Conservation (phyloP, 2,797 vertebrate species). For the Xenopus petersii region DNA sequence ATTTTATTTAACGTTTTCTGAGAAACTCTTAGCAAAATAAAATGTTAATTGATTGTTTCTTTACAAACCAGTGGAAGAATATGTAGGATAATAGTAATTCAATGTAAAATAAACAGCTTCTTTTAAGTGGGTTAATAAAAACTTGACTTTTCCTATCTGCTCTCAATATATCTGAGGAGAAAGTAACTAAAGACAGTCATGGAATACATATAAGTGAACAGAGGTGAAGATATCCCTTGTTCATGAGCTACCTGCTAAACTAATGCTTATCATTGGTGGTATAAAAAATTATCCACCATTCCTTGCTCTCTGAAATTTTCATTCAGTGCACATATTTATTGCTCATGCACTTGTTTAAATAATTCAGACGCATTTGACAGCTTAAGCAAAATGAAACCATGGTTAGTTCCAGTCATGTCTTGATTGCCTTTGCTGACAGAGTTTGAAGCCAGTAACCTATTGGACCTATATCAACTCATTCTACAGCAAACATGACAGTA, state of each 20-base stretch:
- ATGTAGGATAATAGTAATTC: no score
- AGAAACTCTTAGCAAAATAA: no score
- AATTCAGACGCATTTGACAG: conserved; percentile 25
- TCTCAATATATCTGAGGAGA: no score
- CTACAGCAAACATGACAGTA: conserved; percentile 46
- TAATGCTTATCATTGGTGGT: neutral
- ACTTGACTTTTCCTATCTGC: no score
- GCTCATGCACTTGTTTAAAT: conserved; percentile 9
- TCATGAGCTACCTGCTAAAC: neutral
- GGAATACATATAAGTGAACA: neutral
- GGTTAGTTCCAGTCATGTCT: conserved; percentile 18
- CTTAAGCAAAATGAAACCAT: conserved; percentile 20
- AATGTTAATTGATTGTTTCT: no score
- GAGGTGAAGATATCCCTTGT: no score
- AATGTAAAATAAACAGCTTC: no score
- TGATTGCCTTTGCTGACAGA: conserved; percentile 46
- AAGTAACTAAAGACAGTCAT: no score
- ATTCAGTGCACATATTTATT: neutral
- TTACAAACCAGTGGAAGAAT: no score
- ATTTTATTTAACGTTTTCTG: no score
- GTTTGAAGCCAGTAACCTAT: conserved; percentile 51
- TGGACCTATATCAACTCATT: conserved; percentile 36
- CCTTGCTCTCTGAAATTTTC: neutral
- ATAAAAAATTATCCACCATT: conserved; percentile 1
- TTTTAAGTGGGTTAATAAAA: no score